Conservation (phyloP, 2,113 vertebrate species). For the Corythornis vintsioides region DNA sequence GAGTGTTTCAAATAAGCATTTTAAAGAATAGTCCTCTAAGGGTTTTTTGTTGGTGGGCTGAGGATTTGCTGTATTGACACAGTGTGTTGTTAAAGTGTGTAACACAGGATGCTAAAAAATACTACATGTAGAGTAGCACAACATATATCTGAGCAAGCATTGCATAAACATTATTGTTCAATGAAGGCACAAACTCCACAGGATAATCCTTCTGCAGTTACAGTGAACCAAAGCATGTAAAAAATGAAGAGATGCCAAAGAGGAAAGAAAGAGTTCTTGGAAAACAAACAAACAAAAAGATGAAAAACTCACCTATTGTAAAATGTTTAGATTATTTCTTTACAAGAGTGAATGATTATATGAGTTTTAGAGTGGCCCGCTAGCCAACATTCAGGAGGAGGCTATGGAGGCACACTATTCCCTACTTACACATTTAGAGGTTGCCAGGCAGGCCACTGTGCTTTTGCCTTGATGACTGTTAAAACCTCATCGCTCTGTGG, state of each 20-base stretch:
- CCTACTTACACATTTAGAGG: conserved; percentile 92
- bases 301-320: not conserved
- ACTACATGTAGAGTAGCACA: not conserved
- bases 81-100: not conserved
- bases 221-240: not conserved
- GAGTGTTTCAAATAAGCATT: not conserved
- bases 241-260: not conserved
- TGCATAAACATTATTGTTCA: not conserved
- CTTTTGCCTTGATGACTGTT: conserved; percentile 99
- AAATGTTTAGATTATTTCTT: not conserved
- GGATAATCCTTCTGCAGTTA: not conserved
- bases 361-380: not conserved
- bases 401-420: not conserved
- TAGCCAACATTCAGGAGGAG: not conserved
- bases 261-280: not conserved
- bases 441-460: conserved; percentile 99
- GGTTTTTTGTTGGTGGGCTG: not conserved
- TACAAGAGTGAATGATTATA: not conserved
- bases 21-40: not conserved
- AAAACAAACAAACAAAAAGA: not conserved
- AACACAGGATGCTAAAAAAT: not conserved
- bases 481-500: conserved; percentile 94
- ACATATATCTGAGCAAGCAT: not conserved
- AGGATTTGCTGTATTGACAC: not conserved
- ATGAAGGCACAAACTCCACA: not conserved